A percentile compares a stretch with the other conserved stretches of the same genome.
Conservation (phyloP, 2,113 vertebrate species). For the Upupa epops region DNA sequence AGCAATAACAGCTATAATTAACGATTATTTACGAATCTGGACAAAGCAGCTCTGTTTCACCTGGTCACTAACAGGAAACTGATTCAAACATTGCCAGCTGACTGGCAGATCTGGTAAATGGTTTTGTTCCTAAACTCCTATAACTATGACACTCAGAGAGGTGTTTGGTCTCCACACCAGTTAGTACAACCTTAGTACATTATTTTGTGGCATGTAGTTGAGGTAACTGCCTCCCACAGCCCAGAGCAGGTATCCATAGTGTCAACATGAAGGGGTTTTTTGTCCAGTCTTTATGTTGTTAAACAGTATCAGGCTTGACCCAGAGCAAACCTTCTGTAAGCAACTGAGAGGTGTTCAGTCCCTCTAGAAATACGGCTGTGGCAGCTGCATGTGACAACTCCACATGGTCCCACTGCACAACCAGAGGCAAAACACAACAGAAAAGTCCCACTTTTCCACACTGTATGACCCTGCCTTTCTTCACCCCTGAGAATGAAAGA, state of each 20-base stretch:
- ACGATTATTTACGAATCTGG: neutral
- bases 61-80: neutral
- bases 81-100: neutral
- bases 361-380: neutral
- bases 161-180: neutral
- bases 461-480: neutral
- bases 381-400: neutral
- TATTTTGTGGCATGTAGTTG: neutral
- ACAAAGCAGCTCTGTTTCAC: neutral
- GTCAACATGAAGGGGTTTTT: accelerated
- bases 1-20: neutral
- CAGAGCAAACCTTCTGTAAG: neutral
- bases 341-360: neutral
- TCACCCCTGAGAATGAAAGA: neutral
- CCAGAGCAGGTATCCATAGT: neutral
- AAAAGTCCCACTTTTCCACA: neutral
- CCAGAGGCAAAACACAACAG: no score
- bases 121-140: neutral
- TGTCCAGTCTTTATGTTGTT: neutral
- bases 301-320: neutral
- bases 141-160: neutral
- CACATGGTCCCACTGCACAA: accelerated
- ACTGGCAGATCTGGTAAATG: neutral
- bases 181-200: no score
- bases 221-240: neutral